Evolutionary conservation across 2,113 vertebrate genomes (phyloP).

Genomic region (Otolemur garnettii): DNA sequence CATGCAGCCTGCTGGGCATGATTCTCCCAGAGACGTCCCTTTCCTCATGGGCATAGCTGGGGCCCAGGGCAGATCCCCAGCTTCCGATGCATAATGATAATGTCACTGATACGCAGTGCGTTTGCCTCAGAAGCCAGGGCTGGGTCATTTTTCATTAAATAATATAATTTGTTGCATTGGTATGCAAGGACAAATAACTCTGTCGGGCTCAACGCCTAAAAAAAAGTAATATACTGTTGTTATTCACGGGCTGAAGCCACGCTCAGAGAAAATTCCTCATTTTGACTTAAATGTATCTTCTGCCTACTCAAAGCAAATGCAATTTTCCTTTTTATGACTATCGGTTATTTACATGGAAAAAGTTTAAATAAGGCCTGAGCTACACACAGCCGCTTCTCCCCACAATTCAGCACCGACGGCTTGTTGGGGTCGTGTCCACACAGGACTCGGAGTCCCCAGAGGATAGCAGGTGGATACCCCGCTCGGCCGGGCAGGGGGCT

Average conservation of each 20-base stretch:
- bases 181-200: slow-evolving; percentile 69
- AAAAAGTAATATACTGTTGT: neutral
- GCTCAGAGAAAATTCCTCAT: slow-evolving; percentile 20
- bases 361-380: slow-evolving; percentile 18
- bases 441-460: rapidly evolving
- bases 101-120: neutral
- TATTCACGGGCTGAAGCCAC: slow-evolving; percentile 2
- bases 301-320: slow-evolving; percentile 52
- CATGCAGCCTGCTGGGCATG: rapidly evolving
- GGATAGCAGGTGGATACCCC: rapidly evolving
- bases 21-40: rapidly evolving
- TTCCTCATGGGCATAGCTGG: neutral
- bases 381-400: rapidly evolving
- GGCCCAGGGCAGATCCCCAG: neutral
- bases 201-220: slow-evolving; percentile 42
- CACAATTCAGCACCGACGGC: rapidly evolving
- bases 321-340: slow-evolving; percentile 64
- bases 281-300: slow-evolving; percentile 70
- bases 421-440: rapidly evolving
- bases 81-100: slow-evolving; percentile 38
- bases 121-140: neutral
- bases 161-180: slow-evolving; percentile 41
- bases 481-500: neutral
- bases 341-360: slow-evolving; percentile 55
- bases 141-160: slow-evolving; percentile 61